Evolutionary conservation across 2,797 vertebrate genomes (phyloP).

Genomic region (Chelidonichthys spinosus): DNA sequence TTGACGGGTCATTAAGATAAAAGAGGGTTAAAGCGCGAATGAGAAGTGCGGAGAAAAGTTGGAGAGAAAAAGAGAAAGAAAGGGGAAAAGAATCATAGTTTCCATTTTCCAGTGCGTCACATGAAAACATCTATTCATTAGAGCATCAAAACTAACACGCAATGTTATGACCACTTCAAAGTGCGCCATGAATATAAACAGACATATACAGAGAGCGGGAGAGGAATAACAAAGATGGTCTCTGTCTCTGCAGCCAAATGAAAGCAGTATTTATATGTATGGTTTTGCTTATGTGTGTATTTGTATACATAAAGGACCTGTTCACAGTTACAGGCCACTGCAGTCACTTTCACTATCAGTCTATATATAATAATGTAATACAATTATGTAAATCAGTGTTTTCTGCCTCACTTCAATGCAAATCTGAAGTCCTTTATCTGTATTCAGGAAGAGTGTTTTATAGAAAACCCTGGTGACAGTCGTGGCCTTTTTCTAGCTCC

Average conservation of each 20-base stretch:
- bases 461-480: background rate
- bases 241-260: conserved; percentile 57
- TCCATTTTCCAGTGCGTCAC: conserved; percentile 75
- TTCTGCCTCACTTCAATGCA: background rate
- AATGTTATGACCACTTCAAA: conserved; percentile 75
- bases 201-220: conserved; percentile 58
- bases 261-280: conserved; percentile 31
- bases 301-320: conserved; percentile 14
- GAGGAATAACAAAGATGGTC: conserved; percentile 61
- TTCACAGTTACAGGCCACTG: background rate
- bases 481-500: too few relatives aligned
- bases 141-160: conserved; percentile 73
- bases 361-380: background rate
- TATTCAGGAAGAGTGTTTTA: background rate
- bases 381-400: background rate
- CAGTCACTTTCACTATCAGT: background rate
- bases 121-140: conserved; percentile 76
- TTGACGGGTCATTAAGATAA: conserved; percentile 26
- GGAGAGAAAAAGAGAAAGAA: conserved; percentile 25
- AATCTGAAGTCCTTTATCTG: background rate
- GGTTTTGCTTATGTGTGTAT: conserved; percentile 31
- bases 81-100: conserved; percentile 60
- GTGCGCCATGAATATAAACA: conserved; percentile 65
- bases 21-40: conserved; percentile 40
- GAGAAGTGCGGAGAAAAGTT: conserved; percentile 21